Conservation (phyloP, 2,888 invertebrate genomes). For the Sphinx pinastri region DNA sequence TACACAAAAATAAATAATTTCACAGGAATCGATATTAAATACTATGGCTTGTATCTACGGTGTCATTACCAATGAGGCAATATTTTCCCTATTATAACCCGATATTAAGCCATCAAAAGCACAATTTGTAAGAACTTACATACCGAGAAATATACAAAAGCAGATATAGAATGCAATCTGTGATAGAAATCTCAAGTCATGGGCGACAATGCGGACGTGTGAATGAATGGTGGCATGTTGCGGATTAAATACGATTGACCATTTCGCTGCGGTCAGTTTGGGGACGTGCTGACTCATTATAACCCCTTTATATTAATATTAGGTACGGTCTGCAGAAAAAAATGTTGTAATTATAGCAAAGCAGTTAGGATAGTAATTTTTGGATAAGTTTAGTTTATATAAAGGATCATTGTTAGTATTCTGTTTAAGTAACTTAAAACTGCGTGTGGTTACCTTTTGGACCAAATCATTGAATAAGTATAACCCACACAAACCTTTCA, state of each 20-base stretch:
- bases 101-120: slow-evolving; percentile 1
- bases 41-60: too few relatives aligned
- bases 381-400: neutral
- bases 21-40: too few relatives aligned
- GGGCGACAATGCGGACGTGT: slow-evolving; percentile 43
- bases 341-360: too few relatives aligned
- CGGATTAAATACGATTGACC: slow-evolving; percentile 25
- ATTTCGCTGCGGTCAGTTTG: slow-evolving; percentile 36
- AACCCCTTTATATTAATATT: slow-evolving; percentile 43
- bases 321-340: slow-evolving; percentile 41
- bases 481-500: too few relatives aligned
- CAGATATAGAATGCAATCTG: slow-evolving; percentile 18
- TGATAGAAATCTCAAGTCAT: slow-evolving; percentile 46
- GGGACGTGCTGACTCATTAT: slow-evolving; percentile 47
- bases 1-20: too few relatives aligned
- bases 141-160: slow-evolving; percentile 15
- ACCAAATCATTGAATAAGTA: too few relatives aligned
- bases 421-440: neutral
- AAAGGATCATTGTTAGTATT: neutral
- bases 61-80: too few relatives aligned
- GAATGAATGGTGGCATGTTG: slow-evolving; percentile 41
- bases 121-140: slow-evolving; percentile 3
- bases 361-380: too few relatives aligned
- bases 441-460: too few relatives aligned
- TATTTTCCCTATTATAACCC: neutral